Base-by-base conservation (phyloP, 2,113 vertebrate genomes). In the Tachysurus fulvidraco region DNA sequence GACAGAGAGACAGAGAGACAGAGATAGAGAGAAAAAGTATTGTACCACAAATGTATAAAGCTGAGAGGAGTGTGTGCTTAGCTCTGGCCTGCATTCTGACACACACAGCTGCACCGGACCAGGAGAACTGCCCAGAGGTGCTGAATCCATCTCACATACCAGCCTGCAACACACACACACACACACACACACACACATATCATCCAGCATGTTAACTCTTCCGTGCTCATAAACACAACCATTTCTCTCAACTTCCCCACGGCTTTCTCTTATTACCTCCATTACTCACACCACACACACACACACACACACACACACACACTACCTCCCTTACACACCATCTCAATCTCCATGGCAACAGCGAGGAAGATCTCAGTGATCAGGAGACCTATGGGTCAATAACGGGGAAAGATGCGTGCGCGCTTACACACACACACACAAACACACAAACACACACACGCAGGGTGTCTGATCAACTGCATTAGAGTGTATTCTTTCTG, bases 71-170 rank as follows among this genome's bases (percentile, higher is more conserved):
- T 93, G 96, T 89, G 98, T 95, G 87, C 91, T 96, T 88, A 99
- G 98, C 89, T 99, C 97, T 0, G 98, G 97, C 85, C 95, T 95
- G 93, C 98, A 98, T 91, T 99, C 97, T 4, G 96, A 96, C 0
- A 99, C 96, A 85, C 98, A 99, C 89, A 99, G 95, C 88, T 96
- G 96, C 77, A 97, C 96, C 0, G 97, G 96, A 62, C 98, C 98
- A 0, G 97, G 96, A 81, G 92, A 93, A 83, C 92, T 96, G 41
- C 95, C 95, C 6, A 91, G 89, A 2, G 93, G 93, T 0, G 97
- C 95, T 0, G 95, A 94, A n/a, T 96, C 96, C 97, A 99, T 99
- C 92, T 98, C 97, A 90, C 98, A 99, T 84, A 99, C 97, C 9
- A 99, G 98, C 95, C 98, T 99, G 90, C 12, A 89, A 91, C 17